A percentile compares a stretch with the other conserved stretches of the same genome.
phyloP scores from a whole-genome alignment of 2,797 vertebrate genomes.

The Platalea minor region DNA sequence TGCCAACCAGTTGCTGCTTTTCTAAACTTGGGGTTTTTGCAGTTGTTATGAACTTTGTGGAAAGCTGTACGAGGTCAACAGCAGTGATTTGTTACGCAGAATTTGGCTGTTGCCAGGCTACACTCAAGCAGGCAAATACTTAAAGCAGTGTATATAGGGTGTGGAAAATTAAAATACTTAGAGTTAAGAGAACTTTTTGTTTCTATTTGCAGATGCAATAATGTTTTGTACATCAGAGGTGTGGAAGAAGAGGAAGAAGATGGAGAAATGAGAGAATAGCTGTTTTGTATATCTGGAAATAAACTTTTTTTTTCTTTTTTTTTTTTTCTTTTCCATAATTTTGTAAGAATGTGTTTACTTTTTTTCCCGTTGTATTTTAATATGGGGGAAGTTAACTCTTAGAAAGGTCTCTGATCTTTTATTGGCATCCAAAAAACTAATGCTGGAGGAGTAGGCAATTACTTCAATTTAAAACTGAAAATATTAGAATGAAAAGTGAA shows the following conservation, averaged over 20 bases:
- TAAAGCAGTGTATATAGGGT: background rate
- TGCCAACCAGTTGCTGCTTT: background rate
- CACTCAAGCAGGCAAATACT: background rate
- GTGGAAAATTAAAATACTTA: background rate
- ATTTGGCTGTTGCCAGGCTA: background rate
- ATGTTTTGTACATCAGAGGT: constrained; percentile 97
- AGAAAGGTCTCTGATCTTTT: background rate
- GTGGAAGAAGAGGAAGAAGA: constrained; percentile 99
- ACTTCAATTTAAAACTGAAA: background rate
- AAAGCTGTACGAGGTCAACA: background rate
- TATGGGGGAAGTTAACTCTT: background rate
- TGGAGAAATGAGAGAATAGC: constrained; percentile 97
- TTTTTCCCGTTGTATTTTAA: background rate
- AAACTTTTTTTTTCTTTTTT: background rate
- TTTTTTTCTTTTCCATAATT: constrained; percentile 46
- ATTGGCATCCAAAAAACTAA: background rate
- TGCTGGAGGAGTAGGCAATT: background rate
- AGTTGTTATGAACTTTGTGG: fast-evolving
- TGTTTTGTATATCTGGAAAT: constrained; percentile 72
- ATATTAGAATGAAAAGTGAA: background rate
- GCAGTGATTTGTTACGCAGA: background rate
- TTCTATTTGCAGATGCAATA: constrained; percentile 88
- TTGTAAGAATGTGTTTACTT: background rate
- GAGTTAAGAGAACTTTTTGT: background rate
- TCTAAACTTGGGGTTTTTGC: background rate